Evolutionary conservation across 1,140 invertebrate species (phyloP).

Genomic region (Saccostrea glomerata): DNA sequence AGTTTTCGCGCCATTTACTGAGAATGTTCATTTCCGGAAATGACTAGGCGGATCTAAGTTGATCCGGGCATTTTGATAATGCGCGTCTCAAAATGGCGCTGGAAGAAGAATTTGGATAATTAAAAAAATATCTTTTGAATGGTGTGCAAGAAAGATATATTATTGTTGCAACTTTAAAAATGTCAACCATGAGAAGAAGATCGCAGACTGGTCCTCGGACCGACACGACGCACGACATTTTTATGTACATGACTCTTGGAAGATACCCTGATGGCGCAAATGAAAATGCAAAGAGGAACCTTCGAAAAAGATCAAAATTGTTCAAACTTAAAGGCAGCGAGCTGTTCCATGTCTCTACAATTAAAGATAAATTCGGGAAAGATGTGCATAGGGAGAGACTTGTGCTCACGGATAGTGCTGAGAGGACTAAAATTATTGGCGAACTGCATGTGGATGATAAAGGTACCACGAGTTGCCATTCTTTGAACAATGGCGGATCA

Average conservation of each 20-base stretch:
- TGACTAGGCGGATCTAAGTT: constrained; percentile 40
- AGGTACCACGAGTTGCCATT: constrained; percentile 43
- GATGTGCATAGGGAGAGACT: background rate
- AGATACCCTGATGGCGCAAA: constrained; percentile 30
- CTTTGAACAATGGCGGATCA: constrained; percentile 31
- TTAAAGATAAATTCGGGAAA: background rate
- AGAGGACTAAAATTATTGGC: constrained; percentile 6
- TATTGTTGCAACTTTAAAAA: background rate
- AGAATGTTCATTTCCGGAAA: constrained; percentile 2
- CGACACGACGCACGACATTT: constrained; percentile 30
- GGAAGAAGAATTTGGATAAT: background rate
- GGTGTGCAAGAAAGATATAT: background rate
- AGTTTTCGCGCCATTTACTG: background rate
- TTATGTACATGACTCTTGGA: constrained; percentile 37
- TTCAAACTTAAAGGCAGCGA: constrained; percentile 43
- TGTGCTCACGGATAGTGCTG: constrained; percentile 30
- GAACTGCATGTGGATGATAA: constrained; percentile 46
- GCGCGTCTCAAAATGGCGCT: constrained; percentile 40
- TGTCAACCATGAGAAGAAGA: constrained; percentile 1
- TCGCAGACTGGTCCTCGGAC: background rate
- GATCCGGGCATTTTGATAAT: constrained; percentile 42
- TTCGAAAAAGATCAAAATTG: constrained; percentile 46
- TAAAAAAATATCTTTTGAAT: background rate
- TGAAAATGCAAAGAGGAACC: constrained; percentile 42
- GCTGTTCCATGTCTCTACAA: constrained; percentile 33